Evolutionary conservation across 2,888 invertebrate species (phyloP), one percentile per base, ranked within the genome.

Genomic region (Macrophya alboannulata): DNA sequence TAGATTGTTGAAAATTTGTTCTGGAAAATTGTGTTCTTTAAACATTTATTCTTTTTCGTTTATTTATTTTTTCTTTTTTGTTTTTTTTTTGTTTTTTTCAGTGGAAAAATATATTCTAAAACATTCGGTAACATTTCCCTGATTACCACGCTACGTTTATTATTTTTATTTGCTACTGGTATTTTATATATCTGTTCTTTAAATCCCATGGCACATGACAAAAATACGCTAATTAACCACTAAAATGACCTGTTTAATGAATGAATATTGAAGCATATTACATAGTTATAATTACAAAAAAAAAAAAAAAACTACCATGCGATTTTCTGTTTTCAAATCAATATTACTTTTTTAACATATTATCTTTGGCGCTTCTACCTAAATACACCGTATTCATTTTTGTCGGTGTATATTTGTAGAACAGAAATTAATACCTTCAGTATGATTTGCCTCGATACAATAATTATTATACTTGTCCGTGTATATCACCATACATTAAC

Each of bases 41-140:
- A n/a, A n/a, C n/a, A n/a, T n/a, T n/a, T n/a, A n/a, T n/a, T n/a
- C n/a, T n/a, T n/a, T n/a, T n/a, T 21, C n/a, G 9, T 59, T 59
- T 59, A 62, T 25, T 71, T 1, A 71, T 15, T 21, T 40, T 71
- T 21, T 17, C 40, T 2, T 71, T 40, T 12, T 40, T 40, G 6
- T n/a, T 77, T 31, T 55, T 59, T 51, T 37, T 77, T 31, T 55
- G 40, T 51, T 37, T 79, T 76, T 59, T 15, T 21, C 43, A 21
- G 81, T 81, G 81, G 62, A 81, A 81, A 81, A 81, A 81, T 81
- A 81, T 76, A 76, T 25, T 48, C 76, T 76, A 76, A 25, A 43
- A 62, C 25, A 62, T 21, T 62, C 62, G 62, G 62, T 62, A 62
- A 62, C 62, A 25, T 62, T 31, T 74, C 12, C 12, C 21, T 45